Base-by-base conservation (phyloP, 2,797 vertebrate genomes). In the Moxostoma hubbsi region DNA sequence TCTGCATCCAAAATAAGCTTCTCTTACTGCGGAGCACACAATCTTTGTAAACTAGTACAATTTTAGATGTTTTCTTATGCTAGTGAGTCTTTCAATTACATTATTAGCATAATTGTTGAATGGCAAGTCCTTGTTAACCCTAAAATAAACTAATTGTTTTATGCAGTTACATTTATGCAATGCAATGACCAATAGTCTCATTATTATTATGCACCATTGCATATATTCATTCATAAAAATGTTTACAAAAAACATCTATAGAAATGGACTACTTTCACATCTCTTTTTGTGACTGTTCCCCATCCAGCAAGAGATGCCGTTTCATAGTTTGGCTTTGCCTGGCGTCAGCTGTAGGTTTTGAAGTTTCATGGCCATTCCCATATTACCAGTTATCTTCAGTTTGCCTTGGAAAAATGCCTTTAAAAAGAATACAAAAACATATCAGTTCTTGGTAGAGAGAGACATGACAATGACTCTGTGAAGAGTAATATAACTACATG, bases 381-480 rank as follows among this genome's bases (percentile, higher is more conserved):
- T 96, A 89, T 96, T 98, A 57, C 97, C 97, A 70, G 92, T 82
- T 78, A 99, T 88, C 93, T 98, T 98, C 90, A 99, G 87, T 87
- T 97, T 98, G 43, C 97, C 97, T 91, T 97, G 95, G 89, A 97
- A 95, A 89, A 96, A 99, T 0, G 96, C 98, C 98, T 99, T 89
- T 59, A 63, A 57, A 58, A 74, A 9, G 47, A 77, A 15, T 0
- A 61, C 15, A 47, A 12, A 6, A 57, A 53, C n/a, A 7, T 61
- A 46, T 49, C 6, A 51, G 11, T 1, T n/a, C 2, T 1, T 45
- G 13, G n/a, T 72, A 47, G 16, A 16, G 61, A 7, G 4, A 2
- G 9, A 16, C 9, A 16, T 24, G 2, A 1, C 24, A 24, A 24
- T 24, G 2, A 24, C 24, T 2, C 24, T 1, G 24, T 24, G 24